Conservation (phyloP, 1,140 invertebrate species). For the Magallana gigas region DNA sequence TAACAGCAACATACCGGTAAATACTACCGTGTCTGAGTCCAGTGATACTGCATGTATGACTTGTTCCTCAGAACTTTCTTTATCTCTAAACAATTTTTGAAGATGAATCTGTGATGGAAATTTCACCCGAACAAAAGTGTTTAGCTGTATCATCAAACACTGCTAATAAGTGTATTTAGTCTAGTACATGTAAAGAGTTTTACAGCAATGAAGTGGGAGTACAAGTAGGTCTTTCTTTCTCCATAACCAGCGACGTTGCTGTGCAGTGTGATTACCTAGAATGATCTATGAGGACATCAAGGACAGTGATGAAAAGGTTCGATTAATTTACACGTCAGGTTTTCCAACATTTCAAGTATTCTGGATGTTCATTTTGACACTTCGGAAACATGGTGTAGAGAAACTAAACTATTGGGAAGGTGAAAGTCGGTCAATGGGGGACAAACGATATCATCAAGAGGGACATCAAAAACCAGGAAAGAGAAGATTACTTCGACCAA, state of each 20-base stretch:
- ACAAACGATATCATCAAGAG: constrained; percentile 28
- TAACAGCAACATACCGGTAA: too few species aligned
- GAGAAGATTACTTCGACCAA: constrained; percentile 39
- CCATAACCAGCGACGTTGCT: neutral
- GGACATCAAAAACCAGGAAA: constrained; percentile 28
- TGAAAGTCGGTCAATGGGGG: constrained; percentile 40
- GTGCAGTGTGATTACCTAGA: constrained; percentile 31
- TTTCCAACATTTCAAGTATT: constrained; percentile 45
- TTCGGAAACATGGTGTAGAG: constrained; percentile 40
- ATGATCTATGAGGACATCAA: constrained; percentile 28
- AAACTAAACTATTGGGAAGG: constrained; percentile 47
- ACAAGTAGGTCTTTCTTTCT: constrained; percentile 12
- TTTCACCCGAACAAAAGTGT: neutral
- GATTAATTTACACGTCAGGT: constrained; percentile 36
- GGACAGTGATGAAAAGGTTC: constrained; percentile 36
- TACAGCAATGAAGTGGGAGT: neutral
- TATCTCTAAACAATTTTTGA: neutral
- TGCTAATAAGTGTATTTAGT: neutral
- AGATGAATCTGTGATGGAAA: neutral
- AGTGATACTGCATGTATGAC: neutral
- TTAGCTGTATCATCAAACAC: neutral
- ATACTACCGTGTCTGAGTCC: neutral
- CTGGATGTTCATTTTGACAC: constrained; percentile 40
- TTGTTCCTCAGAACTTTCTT: too few species aligned
- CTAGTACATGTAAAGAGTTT: constrained; percentile 37